These are phyloP conservation scores for Battus philenor DNA, from an alignment of 1,140 invertebrate genomes.

Conservation along the genomic window DNA sequence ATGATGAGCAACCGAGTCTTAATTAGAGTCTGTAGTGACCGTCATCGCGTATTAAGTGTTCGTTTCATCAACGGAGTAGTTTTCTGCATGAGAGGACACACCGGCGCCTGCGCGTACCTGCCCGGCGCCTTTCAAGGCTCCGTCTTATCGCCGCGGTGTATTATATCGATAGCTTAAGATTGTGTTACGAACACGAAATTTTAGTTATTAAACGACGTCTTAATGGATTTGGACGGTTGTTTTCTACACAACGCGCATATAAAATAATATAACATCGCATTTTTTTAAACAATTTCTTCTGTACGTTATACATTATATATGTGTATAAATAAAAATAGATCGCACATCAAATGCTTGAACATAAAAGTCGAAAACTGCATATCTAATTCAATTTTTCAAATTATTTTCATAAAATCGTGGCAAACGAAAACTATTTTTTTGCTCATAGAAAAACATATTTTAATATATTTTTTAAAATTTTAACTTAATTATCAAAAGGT, in stretches of 20 bases:
- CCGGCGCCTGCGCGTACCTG: slow-evolving; percentile 48
- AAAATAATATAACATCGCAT: too few species aligned
- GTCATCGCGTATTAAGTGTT: slow-evolving; percentile 59
- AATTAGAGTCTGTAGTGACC: slow-evolving; percentile 64
- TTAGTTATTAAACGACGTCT: slow-evolving; percentile 12
- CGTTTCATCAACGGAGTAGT: slow-evolving; percentile 60
- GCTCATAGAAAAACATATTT: too few species aligned
- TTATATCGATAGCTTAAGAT: slow-evolving; percentile 35
- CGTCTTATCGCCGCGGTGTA: slow-evolving; percentile 32
- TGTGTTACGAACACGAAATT: slow-evolving; percentile 35
- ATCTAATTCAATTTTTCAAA: too few species aligned
- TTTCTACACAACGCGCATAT: not conserved
- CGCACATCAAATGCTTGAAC: too few species aligned
- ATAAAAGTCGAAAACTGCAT: too few species aligned
- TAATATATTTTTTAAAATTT: too few species aligned
- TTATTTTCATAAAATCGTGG: too few species aligned
- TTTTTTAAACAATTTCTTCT: too few species aligned
- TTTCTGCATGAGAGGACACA: slow-evolving; percentile 56
- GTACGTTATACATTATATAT: too few species aligned
- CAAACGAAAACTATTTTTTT: too few species aligned
- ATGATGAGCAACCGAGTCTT: slow-evolving; percentile 41
- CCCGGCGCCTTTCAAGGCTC: slow-evolving; percentile 50
- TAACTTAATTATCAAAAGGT: too few species aligned
- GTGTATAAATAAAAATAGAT: too few species aligned
- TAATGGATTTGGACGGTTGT: slow-evolving; percentile 12